These are phyloP conservation scores for Leptinotarsa undecemlineata DNA, from an alignment of 1,140 invertebrate species.

Conservation along the genomic window DNA sequence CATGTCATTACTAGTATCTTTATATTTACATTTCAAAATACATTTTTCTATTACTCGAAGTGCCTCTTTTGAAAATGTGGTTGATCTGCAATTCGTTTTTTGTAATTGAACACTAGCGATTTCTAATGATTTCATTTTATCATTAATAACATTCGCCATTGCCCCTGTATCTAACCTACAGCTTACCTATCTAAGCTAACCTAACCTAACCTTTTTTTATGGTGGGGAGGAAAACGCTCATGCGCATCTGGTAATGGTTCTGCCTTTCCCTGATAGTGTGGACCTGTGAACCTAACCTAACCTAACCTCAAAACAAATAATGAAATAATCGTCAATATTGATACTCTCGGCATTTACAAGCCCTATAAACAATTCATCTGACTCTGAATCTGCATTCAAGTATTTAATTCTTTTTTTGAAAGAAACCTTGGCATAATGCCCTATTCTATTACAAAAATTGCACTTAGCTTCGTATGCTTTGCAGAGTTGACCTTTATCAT, in stretches of 20 bases:
- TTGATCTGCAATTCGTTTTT: slow-evolving; percentile 7
- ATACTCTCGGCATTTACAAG: background rate
- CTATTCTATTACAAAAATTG: background rate
- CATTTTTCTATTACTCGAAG: background rate
- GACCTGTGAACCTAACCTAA: no score
- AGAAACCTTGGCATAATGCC: background rate
- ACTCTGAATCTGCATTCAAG: no score
- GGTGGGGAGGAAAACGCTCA: no score
- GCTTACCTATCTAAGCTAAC: background rate
- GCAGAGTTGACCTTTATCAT: background rate
- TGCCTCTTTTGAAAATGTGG: background rate
- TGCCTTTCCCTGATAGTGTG: no score
- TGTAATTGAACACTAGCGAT: background rate
- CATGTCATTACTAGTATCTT: no score
- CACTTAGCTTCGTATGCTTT: slow-evolving; percentile 10
- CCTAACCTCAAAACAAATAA: no score
- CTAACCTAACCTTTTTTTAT: no score
- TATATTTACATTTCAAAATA: background rate
- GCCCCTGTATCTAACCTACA: background rate
- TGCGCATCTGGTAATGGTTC: no score
- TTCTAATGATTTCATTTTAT: background rate
- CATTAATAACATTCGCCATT: background rate
- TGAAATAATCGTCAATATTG: background rate
- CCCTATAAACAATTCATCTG: no score
- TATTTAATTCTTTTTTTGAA: no score